phyloP scores from a whole-genome alignment of 1,140 invertebrate genomes.

The Acyrthosiphon pisum region DNA sequence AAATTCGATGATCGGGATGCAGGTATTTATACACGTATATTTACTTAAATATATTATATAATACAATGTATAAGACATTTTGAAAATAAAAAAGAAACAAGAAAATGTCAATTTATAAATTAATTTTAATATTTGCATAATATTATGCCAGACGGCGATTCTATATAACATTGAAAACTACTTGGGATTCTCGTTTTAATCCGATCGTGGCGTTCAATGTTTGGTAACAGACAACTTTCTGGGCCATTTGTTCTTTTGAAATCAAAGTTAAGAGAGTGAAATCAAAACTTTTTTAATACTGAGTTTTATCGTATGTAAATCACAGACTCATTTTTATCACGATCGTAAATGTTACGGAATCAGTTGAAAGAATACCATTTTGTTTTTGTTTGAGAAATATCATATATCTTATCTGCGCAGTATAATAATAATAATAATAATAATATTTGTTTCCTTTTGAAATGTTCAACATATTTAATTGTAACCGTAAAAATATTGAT shows the following conservation, averaged over 20 bases:
- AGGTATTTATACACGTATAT: no score
- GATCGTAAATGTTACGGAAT: neutral
- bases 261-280: neutral
- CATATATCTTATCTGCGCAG: neutral
- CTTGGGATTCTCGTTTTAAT: neutral
- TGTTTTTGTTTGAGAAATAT: neutral
- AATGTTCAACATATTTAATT: neutral
- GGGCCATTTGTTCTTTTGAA: neutral
- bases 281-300: constrained; percentile 9
- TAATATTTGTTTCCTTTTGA: neutral
- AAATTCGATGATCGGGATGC: no score
- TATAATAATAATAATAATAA: neutral
- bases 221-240: neutral
- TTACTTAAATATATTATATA: no score
- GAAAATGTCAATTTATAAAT: no score
- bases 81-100: no score
- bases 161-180: neutral
- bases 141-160: neutral
- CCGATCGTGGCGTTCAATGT: neutral
- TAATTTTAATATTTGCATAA: neutral
- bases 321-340: neutral
- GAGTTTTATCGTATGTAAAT: neutral
- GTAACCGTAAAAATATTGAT: neutral
- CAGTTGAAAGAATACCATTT: neutral
- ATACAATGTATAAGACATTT: no score